Conservation (phyloP, 2,113 vertebrate species). For the Stictonetta naevosa region DNA sequence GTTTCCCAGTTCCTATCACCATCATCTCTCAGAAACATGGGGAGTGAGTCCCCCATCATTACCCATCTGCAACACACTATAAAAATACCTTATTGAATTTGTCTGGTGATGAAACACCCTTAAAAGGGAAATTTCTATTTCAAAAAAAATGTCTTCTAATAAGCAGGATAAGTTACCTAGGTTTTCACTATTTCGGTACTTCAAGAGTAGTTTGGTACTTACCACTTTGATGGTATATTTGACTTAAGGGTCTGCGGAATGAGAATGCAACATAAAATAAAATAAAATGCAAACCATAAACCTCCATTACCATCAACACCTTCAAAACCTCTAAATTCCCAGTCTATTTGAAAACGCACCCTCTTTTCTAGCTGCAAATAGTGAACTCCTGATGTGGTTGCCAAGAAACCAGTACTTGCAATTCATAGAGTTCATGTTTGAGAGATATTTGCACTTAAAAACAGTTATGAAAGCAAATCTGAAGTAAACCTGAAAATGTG, state of each 20-base stretch:
- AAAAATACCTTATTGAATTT: background rate
- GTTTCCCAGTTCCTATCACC: background rate
- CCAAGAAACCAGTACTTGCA: conserved; percentile 49
- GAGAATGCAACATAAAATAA: background rate
- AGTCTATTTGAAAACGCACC: conserved; percentile 9
- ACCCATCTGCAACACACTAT: background rate
- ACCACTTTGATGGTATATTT: background rate
- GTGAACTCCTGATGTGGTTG: conserved; percentile 48
- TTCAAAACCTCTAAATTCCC: background rate
- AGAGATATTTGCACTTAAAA: conserved; percentile 35
- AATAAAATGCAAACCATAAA: background rate
- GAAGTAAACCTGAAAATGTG: background rate
- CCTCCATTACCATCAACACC: background rate
- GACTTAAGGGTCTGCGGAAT: background rate
- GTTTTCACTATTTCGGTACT: background rate
- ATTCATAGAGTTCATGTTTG: background rate
- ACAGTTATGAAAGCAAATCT: conserved; percentile 18
- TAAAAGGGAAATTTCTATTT: background rate
- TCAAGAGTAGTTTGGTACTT: background rate
- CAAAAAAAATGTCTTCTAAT: background rate
- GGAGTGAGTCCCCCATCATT: background rate
- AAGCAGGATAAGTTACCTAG: background rate
- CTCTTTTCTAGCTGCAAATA: conserved; percentile 37
- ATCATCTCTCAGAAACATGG: background rate
- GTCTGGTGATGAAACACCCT: background rate